Evolutionary conservation across 1,140 invertebrate species (phyloP).

Genomic region (Pachypsylla venusta): DNA sequence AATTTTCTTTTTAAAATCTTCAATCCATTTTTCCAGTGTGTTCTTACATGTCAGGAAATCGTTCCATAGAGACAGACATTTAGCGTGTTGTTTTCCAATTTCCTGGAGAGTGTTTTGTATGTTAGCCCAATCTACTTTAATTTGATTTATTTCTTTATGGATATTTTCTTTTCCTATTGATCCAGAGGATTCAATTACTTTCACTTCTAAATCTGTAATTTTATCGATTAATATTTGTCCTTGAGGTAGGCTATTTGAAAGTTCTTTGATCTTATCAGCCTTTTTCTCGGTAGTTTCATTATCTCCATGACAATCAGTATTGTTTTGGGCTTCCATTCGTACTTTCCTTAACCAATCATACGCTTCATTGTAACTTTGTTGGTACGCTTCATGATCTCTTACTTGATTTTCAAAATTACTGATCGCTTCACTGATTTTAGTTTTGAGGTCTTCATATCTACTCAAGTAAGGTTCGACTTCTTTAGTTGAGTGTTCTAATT

Average conservation of each 20-base stretch:
- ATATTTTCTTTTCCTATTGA: constrained; percentile 73
- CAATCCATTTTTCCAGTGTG: constrained; percentile 62
- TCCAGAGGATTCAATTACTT: constrained; percentile 63
- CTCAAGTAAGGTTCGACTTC: background rate
- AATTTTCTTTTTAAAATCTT: constrained; percentile 50
- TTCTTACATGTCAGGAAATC: constrained; percentile 63
- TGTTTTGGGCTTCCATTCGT: constrained; percentile 67
- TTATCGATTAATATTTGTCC: constrained; percentile 56
- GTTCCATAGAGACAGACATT: constrained; percentile 72
- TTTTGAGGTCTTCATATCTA: constrained; percentile 39
- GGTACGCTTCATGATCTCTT: constrained; percentile 72
- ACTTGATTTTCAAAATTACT: constrained; percentile 51
- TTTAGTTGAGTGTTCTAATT: background rate
- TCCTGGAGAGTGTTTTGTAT: constrained; percentile 65
- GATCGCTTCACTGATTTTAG: constrained; percentile 14
- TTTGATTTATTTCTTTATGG: constrained; percentile 64
- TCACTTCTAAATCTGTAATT: constrained; percentile 56
- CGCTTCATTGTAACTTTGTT: constrained; percentile 60
- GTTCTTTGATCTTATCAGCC: constrained; percentile 36
- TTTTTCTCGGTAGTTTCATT: constrained; percentile 57
- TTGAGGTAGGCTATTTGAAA: constrained; percentile 28
- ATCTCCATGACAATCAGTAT: constrained; percentile 68
- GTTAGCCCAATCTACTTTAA: constrained; percentile 77
- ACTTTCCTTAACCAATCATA: constrained; percentile 76
- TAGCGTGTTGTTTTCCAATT: constrained; percentile 54